A percentile compares a stretch with the other conserved stretches of the same genome.
Evolutionary conservation across 2,113 vertebrate genomes (phyloP).

Genomic region (Lepidiolamprologus cunningtoni): DNA sequence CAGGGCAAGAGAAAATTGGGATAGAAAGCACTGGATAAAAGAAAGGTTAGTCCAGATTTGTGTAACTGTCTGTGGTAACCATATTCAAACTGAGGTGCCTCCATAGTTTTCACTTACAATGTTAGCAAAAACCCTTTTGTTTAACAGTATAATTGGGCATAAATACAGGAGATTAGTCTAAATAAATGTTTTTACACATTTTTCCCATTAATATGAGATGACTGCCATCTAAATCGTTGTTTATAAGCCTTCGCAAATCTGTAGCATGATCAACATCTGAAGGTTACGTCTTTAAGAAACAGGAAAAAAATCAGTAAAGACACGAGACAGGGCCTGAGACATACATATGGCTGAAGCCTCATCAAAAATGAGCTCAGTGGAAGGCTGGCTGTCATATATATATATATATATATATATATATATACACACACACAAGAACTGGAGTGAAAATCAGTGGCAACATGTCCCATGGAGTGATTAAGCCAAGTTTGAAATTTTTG

Average conservation of each 20-base stretch:
- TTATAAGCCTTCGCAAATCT: neutral
- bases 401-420: rapidly evolving
- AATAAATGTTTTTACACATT: neutral
- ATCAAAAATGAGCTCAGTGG: neutral
- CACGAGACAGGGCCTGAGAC: neutral
- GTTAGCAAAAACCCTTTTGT: neutral
- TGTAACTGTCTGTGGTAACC: neutral
- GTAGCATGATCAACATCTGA: neutral
- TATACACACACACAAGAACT: neutral
- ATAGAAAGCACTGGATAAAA: neutral
- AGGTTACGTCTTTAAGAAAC: neutral
- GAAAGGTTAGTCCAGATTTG: neutral
- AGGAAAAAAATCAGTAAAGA: neutral
- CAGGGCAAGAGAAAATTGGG: neutral
- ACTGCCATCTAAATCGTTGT: neutral
- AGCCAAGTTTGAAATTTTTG: neutral
- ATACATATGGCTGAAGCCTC: neutral
- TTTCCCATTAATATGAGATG: neutral
- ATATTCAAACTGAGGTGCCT: neutral
- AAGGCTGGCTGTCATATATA: neutral
- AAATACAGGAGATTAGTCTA: neutral
- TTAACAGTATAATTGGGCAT: neutral
- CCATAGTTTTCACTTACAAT: neutral
- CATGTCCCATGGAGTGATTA: neutral
- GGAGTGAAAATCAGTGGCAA: neutral